Evolutionary conservation across 2,888 invertebrate species (phyloP).

Genomic region (Agrotis clavis): DNA sequence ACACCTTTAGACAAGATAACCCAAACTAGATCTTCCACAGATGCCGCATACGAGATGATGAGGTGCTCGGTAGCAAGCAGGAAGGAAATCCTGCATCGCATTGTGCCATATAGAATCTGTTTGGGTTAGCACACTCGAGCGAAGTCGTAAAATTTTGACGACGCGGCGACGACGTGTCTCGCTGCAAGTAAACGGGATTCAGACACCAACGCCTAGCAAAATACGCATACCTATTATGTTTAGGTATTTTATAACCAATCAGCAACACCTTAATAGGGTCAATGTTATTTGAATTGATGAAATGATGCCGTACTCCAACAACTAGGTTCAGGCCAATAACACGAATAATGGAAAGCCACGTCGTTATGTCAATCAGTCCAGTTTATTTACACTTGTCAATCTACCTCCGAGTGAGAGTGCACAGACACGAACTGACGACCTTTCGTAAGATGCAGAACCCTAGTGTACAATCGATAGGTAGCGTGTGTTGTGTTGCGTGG

Average conservation of each 20-base stretch:
- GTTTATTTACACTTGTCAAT: conserved; percentile 65
- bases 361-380: conserved; percentile 38
- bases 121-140: conserved; percentile 62
- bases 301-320: conserved; percentile 7
- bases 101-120: conserved; percentile 63
- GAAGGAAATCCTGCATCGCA: conserved; percentile 63
- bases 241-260: conserved; percentile 26
- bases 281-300: conserved; percentile 27
- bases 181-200: conserved; percentile 47
- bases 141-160: conserved; percentile 66
- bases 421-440: conserved; percentile 56
- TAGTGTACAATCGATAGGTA: conserved; percentile 74
- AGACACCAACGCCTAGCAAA: conserved; percentile 39
- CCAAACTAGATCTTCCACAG: conserved; percentile 7
- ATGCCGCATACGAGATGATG: conserved; percentile 38
- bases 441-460: conserved; percentile 72
- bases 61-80: conserved; percentile 41
- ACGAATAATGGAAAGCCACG: conserved; percentile 39
- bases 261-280: conserved; percentile 22
- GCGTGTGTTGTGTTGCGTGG: conserved; percentile 77
- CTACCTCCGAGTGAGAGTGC: conserved; percentile 55
- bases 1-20: conserved; percentile 21
- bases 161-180: conserved; percentile 58
- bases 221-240: conserved; percentile 25
- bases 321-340: conserved; percentile 27